These are phyloP conservation scores for Stichopus horrens DNA, from an alignment of 53 echinoderm and acorn worm genomes.

Conservation along the genomic window DNA sequence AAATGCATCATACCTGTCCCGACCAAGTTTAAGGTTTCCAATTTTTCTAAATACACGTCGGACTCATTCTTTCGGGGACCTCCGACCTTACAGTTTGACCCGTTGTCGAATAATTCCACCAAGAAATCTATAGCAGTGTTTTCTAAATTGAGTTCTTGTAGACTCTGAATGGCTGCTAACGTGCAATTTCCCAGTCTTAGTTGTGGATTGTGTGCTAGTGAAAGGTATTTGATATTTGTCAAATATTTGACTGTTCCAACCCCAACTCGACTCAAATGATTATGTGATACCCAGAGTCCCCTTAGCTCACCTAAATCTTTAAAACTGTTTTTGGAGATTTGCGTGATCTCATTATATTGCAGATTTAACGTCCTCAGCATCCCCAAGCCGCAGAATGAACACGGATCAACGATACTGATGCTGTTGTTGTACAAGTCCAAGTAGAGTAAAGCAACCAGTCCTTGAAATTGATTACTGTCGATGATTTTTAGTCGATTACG, in stretches of 20 bases:
- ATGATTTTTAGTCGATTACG: background rate
- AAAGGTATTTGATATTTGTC: background rate
- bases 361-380: slow-evolving; percentile 12
- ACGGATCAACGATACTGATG: background rate
- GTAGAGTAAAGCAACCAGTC: background rate
- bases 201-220: background rate
- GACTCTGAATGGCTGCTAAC: background rate
- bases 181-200: slow-evolving; percentile 5
- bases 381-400: slow-evolving; percentile 8
- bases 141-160: slow-evolving; percentile 19
- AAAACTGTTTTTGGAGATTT: slow-evolving; percentile 16
- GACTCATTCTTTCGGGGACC: background rate
- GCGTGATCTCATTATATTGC: slow-evolving; percentile 17
- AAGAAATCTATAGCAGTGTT: background rate
- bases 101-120: slow-evolving; percentile 23
- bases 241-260: background rate
- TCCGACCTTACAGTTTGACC: background rate
- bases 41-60: slow-evolving; percentile 8
- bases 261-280: slow-evolving; percentile 13
- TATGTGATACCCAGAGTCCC: slow-evolving; percentile 25
- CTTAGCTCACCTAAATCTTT: background rate
- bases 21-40: background rate
- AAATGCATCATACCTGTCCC: background rate
- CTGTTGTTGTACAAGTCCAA: slow-evolving; percentile 31
- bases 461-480: background rate